Base-by-base conservation (phyloP, 2,888 invertebrate species). In the Netelia virgata region DNA sequence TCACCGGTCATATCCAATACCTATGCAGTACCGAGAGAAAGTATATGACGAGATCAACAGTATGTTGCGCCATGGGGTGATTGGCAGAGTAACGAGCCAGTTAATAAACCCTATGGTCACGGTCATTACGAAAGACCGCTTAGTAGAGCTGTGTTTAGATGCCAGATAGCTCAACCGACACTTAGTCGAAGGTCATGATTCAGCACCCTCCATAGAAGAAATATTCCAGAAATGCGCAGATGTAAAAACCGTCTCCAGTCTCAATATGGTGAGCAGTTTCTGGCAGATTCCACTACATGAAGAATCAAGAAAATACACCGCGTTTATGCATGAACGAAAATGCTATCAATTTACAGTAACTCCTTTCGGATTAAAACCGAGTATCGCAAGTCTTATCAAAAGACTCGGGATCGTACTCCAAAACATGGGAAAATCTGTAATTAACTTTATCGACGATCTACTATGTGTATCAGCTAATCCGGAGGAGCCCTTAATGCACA, bases 361-460 rank as follows among this genome's bases (percentile, higher is more conserved):
- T 70, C 16, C 28, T 1, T 47, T 47, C 3, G 47, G 47, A 3
- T 3, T 47, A 47, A 47, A n/a, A 16, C 2, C 53, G 5, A 53
- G 53, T 3, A 53, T 5, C 2, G 53, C 53, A 53, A 53, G 53
- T n/a, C 53, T 53, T 3, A 14, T 75, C 10, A 10, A 77, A 10
- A 76, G 66, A 0, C 28, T 83, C 0, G 82, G 79, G 1, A 9
- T 36, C 0, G 68, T 77, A 0, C 50, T 86, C 0, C 41, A 55
- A 11, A 72, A 63, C 0, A 0, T 76, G 10, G 70, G 78, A 0
- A 1, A 1, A 11, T 11, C 10, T 1, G 47, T 5, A 3, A 53
- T 53, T 1, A 53, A 53, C 14, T 53, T 84, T 11, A 83, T 83
- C 0, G 86, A 83, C 9, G 83, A 85, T 9, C 59, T 81, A 0